A percentile compares a stretch with the other conserved stretches of the same genome.
phyloP scores from a whole-genome alignment of 2,797 vertebrate species.

The Argya squamiceps region DNA sequence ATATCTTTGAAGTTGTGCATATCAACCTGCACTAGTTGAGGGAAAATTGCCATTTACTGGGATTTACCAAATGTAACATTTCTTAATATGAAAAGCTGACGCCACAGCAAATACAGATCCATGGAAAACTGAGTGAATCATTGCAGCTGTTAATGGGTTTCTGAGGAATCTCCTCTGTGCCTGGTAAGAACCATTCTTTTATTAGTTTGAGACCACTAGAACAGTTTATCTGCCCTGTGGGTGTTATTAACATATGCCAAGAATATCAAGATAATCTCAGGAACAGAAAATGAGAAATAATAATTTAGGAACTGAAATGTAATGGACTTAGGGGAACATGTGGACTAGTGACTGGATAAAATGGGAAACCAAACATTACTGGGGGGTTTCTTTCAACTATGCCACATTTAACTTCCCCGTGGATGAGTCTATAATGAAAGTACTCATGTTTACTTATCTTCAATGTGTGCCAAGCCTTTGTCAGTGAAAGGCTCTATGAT shows the following conservation, averaged over 20 bases:
- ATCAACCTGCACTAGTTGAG: not conserved
- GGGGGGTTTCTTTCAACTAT: not conserved
- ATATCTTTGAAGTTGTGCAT: not conserved
- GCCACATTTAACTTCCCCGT: not conserved
- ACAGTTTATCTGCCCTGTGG: slow-evolving; percentile 20
- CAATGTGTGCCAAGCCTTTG: not conserved
- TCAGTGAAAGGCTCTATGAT: not conserved
- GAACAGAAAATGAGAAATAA: slow-evolving; percentile 7
- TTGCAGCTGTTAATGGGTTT: slow-evolving; percentile 19
- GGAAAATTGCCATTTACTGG: not conserved
- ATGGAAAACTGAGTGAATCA: slow-evolving; percentile 11
- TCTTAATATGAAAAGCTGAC: not conserved
- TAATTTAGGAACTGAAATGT: not conserved
- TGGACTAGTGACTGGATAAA: not conserved
- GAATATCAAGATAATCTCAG: slow-evolving; percentile 22
- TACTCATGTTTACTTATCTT: not conserved
- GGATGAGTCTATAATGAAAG: not conserved
- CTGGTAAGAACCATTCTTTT: not conserved
- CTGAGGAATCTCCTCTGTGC: not conserved
- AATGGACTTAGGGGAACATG: not conserved
- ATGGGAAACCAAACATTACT: not conserved
- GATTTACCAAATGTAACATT: not conserved
- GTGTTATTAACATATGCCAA: slow-evolving; percentile 27
- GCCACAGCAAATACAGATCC: not conserved
- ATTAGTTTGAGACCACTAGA: slow-evolving; percentile 33